Conservation (phyloP, 2,797 vertebrate species). For the Gephyroberyx darwinii region DNA sequence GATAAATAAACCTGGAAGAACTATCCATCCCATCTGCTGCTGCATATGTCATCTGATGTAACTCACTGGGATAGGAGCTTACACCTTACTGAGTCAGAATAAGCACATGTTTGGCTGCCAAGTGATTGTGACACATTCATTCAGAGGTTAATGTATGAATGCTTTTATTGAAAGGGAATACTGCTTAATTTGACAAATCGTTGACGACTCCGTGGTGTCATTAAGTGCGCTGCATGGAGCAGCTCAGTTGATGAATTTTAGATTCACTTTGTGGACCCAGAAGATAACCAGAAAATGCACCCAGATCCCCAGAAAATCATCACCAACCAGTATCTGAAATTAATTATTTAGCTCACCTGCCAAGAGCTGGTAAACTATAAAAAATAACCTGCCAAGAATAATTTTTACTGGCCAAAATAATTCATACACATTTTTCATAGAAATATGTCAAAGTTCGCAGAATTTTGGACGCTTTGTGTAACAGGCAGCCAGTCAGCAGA, state of each 20-base stretch:
- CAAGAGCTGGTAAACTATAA: no score
- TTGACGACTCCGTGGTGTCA: not conserved
- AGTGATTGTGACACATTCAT: slow-evolving; percentile 56
- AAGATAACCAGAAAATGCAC: not conserved
- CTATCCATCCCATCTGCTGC: slow-evolving; percentile 75
- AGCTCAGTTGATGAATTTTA: not conserved
- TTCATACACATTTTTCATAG: no score
- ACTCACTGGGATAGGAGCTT: slow-evolving; percentile 60
- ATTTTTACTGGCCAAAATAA: no score
- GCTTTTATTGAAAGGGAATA: slow-evolving; percentile 35
- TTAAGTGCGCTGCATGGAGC: not conserved
- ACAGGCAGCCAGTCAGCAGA: no score
- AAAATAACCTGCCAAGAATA: no score
- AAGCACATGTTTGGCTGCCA: slow-evolving; percentile 63
- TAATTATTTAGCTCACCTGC: no score
- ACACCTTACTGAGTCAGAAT: slow-evolving; percentile 63
- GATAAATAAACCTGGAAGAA: slow-evolving; percentile 76
- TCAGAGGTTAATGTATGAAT: slow-evolving; percentile 41
- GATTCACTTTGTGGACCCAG: no score
- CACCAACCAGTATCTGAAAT: no score
- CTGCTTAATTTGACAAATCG: slow-evolving; percentile 31
- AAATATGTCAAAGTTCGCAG: no score
- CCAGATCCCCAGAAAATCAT: no score
- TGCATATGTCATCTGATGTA: slow-evolving; percentile 78
- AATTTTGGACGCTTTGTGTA: no score